Percentiles rank a stretch among this genome's conserved stretches.
Evolutionary conservation across 2,888 invertebrate genomes (phyloP).

Genomic region (Tryphoninae sp.): DNA sequence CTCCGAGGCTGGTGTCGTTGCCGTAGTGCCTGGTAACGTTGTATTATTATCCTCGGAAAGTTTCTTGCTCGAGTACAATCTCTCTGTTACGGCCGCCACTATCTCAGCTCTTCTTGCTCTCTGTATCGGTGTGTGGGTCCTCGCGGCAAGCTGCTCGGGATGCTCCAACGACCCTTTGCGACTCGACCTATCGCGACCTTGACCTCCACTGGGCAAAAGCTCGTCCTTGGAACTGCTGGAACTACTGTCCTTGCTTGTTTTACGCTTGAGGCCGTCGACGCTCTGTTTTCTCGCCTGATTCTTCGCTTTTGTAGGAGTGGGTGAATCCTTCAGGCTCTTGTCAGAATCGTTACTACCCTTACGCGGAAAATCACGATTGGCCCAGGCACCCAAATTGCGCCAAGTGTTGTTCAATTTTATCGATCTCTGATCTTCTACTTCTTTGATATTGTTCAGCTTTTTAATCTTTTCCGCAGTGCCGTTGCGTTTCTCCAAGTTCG

Average conservation of each 20-base stretch:
- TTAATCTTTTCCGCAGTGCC: conserved; percentile 65
- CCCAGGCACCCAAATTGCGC: conserved; percentile 58
- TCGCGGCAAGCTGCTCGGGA: conserved; percentile 65
- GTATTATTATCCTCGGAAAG: conserved; percentile 68
- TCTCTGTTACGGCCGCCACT: conserved; percentile 87
- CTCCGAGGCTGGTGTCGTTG: conserved; percentile 66
- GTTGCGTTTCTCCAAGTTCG: conserved; percentile 69
- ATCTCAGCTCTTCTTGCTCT: conserved; percentile 85
- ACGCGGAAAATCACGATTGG: conserved; percentile 66
- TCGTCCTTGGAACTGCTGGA: conserved; percentile 76
- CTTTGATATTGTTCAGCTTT: conserved; percentile 73
- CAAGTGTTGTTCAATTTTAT: conserved; percentile 55
- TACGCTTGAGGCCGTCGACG: conserved; percentile 72
- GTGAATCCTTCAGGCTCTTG: conserved; percentile 65
- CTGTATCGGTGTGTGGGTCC: conserved; percentile 73
- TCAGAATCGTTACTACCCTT: conserved; percentile 74
- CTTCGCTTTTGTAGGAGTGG: conserved; percentile 38
- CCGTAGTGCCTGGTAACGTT: conserved; percentile 50
- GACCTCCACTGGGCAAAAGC: conserved; percentile 66
- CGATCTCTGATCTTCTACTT: conserved; percentile 69
- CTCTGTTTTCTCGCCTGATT: conserved; percentile 70
- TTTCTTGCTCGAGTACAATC: conserved; percentile 84
- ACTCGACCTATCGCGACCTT: conserved; percentile 63
- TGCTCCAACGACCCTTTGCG: conserved; percentile 71
- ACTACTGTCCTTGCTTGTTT: conserved; percentile 75